Conservation (phyloP, 2,113 vertebrate genomes). For the Salminus brasiliensis region DNA sequence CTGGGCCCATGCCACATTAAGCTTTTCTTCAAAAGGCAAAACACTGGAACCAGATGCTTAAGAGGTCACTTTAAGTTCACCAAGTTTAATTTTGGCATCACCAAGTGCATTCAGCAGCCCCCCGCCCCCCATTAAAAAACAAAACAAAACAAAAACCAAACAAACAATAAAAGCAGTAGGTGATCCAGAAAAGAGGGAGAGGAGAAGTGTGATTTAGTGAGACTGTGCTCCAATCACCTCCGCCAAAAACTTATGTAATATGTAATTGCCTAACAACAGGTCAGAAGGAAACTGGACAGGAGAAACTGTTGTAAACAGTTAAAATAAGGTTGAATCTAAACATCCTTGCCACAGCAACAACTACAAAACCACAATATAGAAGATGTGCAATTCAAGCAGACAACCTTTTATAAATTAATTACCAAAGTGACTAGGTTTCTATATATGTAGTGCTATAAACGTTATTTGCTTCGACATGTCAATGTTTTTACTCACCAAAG, state of each 20-base stretch:
- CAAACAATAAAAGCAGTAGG: not conserved
- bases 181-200: not conserved
- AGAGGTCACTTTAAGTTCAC: not conserved
- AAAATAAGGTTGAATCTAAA: not conserved
- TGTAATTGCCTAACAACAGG: not conserved
- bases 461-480: no score
- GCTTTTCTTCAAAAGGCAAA: not conserved
- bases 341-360: not conserved
- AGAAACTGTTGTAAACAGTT: not conserved
- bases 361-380: not conserved
- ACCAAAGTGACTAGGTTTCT: no score
- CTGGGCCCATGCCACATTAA: not conserved
- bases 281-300: not conserved
- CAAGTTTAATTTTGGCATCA: not conserved
- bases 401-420: no score
- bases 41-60: not conserved
- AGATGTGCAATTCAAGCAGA: no score
- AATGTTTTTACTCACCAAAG: no score
- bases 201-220: not conserved
- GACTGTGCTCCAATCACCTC: not conserved
- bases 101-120: not conserved
- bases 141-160: not conserved
- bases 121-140: no score
- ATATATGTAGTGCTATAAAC: no score
- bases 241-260: conserved; percentile 5